Evolutionary conservation across 1,140 invertebrate genomes (phyloP).

Genomic region (Achatina immaculata): DNA sequence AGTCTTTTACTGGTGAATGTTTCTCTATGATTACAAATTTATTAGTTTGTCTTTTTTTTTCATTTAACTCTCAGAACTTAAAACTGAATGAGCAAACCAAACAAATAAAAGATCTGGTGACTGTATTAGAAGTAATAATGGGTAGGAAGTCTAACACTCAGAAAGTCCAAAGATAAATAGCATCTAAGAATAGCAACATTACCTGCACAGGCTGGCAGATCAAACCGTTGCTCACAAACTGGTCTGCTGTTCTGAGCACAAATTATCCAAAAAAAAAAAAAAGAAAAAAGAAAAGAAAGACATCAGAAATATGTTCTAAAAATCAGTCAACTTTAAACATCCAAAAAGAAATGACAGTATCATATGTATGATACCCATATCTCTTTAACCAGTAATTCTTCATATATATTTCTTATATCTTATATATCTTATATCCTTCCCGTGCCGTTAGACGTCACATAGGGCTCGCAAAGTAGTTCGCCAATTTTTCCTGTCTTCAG

Average conservation of each 20-base stretch:
- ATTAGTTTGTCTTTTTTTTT: neutral
- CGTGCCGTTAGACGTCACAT: no score
- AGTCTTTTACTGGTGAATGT: no score
- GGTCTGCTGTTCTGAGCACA: slow-evolving; percentile 43
- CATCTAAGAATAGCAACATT: neutral
- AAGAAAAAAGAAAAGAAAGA: neutral
- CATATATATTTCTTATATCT: no score
- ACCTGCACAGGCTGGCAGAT: slow-evolving; percentile 47
- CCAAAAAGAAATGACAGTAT: neutral
- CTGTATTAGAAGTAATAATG: neutral
- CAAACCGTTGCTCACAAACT: slow-evolving; percentile 37
- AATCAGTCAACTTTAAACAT: neutral
- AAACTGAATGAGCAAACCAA: neutral
- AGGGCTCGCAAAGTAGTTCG: no score
- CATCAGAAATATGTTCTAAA: neutral
- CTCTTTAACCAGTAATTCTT: neutral
- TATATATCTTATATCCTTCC: no score
- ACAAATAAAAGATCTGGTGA: neutral
- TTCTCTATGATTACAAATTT: no score
- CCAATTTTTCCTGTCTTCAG: no score
- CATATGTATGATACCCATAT: neutral
- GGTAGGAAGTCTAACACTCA: no score
- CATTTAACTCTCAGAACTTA: neutral
- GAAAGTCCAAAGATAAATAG: neutral
- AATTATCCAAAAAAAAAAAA: neutral